phyloP scores from a whole-genome alignment of 64 coral and sea anemone genomes.

The Porites lutea region DNA sequence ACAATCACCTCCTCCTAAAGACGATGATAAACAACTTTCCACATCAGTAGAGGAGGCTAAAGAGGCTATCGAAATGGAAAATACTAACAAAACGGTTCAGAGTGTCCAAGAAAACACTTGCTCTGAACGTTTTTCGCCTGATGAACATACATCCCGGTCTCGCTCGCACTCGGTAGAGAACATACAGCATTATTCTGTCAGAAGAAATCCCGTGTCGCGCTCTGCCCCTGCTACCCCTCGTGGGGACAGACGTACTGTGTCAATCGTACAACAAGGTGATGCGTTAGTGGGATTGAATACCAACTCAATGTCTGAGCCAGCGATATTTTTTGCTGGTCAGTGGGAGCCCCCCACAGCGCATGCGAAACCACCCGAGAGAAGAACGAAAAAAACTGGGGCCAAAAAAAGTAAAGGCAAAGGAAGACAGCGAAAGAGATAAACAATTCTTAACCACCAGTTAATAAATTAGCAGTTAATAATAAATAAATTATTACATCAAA shows the following conservation, averaged over 20 bases:
- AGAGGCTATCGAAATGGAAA: slow-evolving; percentile 73
- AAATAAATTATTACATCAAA: neutral
- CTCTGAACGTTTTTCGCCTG: slow-evolving; percentile 24
- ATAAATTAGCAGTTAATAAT: neutral
- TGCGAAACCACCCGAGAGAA: slow-evolving; percentile 15
- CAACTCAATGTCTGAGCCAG: slow-evolving; percentile 84
- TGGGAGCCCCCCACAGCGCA: neutral
- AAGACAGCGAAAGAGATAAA: slow-evolving; percentile 42
- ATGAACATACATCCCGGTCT: slow-evolving; percentile 33
- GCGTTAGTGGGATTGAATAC: slow-evolving; percentile 38
- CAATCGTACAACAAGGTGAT: slow-evolving; percentile 53
- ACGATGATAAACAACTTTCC: neutral
- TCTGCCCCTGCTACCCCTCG: slow-evolving; percentile 90
- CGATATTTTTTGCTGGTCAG: slow-evolving; percentile 58
- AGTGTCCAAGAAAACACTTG: slow-evolving; percentile 31
- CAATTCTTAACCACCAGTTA: neutral
- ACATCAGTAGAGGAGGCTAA: slow-evolving; percentile 79
- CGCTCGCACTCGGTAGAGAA: slow-evolving; percentile 77
- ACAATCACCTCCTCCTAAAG: slow-evolving; percentile 74
- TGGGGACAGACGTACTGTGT: slow-evolving; percentile 71
- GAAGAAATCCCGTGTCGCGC: slow-evolving; percentile 48
- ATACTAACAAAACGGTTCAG: slow-evolving; percentile 28
- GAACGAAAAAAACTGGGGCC: slow-evolving; percentile 8
- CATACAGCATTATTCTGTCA: slow-evolving; percentile 5
- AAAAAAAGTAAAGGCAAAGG: slow-evolving; percentile 14